Conservation (phyloP, 2,888 invertebrate genomes). For the Mythimna pallens region DNA sequence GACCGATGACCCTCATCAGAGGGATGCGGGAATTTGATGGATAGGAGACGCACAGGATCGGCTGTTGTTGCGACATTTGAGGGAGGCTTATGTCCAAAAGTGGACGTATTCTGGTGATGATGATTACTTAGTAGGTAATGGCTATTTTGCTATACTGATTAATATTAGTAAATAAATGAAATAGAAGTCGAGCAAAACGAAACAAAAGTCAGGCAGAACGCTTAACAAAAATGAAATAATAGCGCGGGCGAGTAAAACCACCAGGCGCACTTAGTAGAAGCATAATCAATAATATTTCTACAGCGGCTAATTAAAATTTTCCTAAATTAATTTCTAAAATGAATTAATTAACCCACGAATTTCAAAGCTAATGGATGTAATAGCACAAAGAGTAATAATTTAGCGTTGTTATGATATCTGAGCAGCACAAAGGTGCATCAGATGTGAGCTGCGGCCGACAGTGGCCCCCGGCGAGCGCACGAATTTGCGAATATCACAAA, state of each 20-base stretch:
- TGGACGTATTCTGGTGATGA: too few relatives aligned
- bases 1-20: too few relatives aligned
- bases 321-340: conserved; percentile 2
- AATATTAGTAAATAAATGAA: too few relatives aligned
- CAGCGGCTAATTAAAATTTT: conserved; percentile 13
- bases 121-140: too few relatives aligned
- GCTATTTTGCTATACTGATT: too few relatives aligned
- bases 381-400: conserved; percentile 22
- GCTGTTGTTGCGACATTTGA: too few relatives aligned
- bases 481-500: conserved; percentile 7
- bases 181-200: too few relatives aligned
- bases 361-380: conserved; percentile 20
- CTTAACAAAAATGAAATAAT: neutral
- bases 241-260: neutral
- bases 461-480: conserved; percentile 29
- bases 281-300: neutral
- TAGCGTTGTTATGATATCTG: neutral
- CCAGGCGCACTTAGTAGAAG: too few relatives aligned
- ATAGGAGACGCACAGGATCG: too few relatives aligned
- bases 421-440: conserved; percentile 53
- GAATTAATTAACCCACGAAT: conserved; percentile 6
- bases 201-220: too few relatives aligned
- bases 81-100: too few relatives aligned
- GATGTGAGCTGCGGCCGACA: conserved; percentile 38
- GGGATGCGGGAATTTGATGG: too few relatives aligned